These are phyloP conservation scores for Rhodinocichla rosea DNA, from an alignment of 2,113 vertebrate genomes.

Conservation along the genomic window DNA sequence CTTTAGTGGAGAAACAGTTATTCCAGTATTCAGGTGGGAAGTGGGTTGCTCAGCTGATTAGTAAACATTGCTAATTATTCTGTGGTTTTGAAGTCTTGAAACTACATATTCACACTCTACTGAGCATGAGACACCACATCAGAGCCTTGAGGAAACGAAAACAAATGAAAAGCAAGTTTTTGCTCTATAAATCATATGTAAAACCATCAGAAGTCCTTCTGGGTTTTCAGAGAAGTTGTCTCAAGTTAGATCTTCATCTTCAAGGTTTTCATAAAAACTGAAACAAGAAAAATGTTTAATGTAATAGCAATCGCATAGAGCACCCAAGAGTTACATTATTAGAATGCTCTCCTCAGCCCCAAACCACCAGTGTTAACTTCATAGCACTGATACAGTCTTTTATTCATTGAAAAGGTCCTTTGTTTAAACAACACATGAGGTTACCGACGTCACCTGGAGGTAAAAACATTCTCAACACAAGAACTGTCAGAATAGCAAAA, in stretches of 20 bases:
- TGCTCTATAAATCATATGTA: not conserved
- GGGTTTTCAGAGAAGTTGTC: not conserved
- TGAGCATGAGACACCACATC: not conserved
- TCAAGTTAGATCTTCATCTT: not conserved
- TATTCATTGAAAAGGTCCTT: not conserved
- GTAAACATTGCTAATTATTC: not conserved
- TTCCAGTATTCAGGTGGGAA: not conserved
- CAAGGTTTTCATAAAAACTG: not conserved
- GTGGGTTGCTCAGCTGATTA: not conserved
- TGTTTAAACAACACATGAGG: not conserved
- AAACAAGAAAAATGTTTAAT: not conserved
- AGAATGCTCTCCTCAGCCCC: not conserved
- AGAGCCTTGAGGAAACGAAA: constrained; percentile 16
- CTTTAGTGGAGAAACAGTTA: not conserved
- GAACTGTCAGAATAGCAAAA: not conserved
- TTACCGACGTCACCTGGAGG: not conserved
- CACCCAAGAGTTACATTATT: not conserved
- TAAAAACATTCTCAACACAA: not conserved
- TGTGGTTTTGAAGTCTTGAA: not conserved
- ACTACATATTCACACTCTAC: not conserved
- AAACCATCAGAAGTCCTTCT: not conserved
- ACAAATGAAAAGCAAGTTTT: not conserved
- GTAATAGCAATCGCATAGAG: not conserved
- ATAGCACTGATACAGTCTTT: not conserved
- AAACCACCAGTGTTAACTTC: not conserved